Base-by-base conservation (phyloP, 2,888 invertebrate species). In the Arge pagana region DNA sequence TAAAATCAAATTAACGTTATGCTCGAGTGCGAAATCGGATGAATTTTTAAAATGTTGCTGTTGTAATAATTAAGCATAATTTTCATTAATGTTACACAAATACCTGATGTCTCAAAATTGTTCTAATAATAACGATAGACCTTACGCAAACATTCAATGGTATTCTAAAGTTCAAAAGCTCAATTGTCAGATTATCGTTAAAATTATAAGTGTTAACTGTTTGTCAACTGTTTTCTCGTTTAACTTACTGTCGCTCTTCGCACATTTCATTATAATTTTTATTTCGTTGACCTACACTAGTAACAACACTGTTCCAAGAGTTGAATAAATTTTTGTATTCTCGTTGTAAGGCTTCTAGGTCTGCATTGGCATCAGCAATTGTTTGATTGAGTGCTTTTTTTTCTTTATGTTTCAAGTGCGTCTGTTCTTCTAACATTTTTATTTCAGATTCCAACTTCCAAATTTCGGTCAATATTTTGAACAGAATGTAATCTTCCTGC, bases 291-390 rank as follows among this genome's bases (percentile, higher is more conserved):
- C 82, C 80, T 55, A 90, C 87, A 52, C 85, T 85, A 8, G 85
- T 79, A 2, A 91, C 80, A 31, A 90, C 87, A 10, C 86, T 84
- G 67, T 87, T 86, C 90, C 90, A 91, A 4, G 88, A 81, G 62
- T 84, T 84, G 56, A 87, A 80, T 13, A 90, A 77, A 3, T 85
- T 83, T 30, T 84, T 83, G 55, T 88, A 85, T 62, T 90, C 90
- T 40, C 82, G 77, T 62, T 87, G 85, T 41, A 90, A 68, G 16
- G 84, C 85, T 67, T 89, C 87, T 16, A 90, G 76, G 66, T 90
- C 90, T 0, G 86, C 83, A 54, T 85, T 86, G n/a, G 86, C 86
- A 55, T 86, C 81, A 0, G 85, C 83, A 21, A 88, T 82, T 70
- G 85, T 78, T 63, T 81, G 80, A 30, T 80, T 80, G 11, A 84